Conservation (phyloP, 2,888 invertebrate genomes). For the Papilio gigon region DNA sequence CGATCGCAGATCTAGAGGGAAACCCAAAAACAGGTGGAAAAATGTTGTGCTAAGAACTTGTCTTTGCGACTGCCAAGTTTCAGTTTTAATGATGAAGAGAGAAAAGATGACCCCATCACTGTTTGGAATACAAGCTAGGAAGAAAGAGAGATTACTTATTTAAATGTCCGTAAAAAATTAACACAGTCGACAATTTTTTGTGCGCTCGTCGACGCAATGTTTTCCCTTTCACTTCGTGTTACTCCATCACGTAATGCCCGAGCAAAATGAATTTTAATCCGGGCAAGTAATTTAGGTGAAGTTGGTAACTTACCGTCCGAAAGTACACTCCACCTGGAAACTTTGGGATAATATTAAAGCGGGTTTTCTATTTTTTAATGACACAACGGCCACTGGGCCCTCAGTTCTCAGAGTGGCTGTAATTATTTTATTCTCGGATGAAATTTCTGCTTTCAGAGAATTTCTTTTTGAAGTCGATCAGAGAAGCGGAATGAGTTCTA, state of each 20-base stretch:
- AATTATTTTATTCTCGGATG: slow-evolving; percentile 19
- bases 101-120: too few relatives aligned
- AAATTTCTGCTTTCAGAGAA: slow-evolving; percentile 13
- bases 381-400: slow-evolving; percentile 13
- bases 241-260: slow-evolving; percentile 43
- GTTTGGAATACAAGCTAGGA: background rate
- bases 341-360: slow-evolving; percentile 13
- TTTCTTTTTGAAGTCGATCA: slow-evolving; percentile 17
- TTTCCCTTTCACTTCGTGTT: background rate
- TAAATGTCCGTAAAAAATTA: background rate
- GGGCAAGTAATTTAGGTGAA: slow-evolving; percentile 15
- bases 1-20: background rate
- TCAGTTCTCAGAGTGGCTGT: slow-evolving; percentile 13
- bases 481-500: slow-evolving; percentile 16
- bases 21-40: background rate
- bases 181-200: background rate
- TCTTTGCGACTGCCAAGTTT: background rate
- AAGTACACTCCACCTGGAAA: slow-evolving; percentile 26
- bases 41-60: background rate
- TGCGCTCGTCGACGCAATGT: background rate
- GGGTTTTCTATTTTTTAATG: slow-evolving; percentile 27
- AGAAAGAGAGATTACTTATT: background rate
- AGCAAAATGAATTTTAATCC: slow-evolving; percentile 45
- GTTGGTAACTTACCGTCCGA: slow-evolving; percentile 16
- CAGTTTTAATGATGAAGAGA: too few relatives aligned